Conservation (phyloP, 2,797 vertebrate genomes). For the Pseudotriccus pelzelni region DNA sequence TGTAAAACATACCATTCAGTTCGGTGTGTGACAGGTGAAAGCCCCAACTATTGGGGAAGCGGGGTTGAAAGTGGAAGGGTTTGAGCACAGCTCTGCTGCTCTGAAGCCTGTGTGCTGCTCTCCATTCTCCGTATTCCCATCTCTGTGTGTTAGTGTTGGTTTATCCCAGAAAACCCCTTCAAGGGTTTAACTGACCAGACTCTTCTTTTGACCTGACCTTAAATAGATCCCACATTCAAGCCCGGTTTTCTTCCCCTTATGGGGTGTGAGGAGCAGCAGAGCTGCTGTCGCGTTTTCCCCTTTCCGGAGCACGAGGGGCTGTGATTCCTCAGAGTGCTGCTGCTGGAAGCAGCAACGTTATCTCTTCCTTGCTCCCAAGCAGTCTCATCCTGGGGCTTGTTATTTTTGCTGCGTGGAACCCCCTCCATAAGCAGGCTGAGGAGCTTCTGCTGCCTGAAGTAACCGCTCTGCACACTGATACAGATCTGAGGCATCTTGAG, state of each 20-base stretch:
- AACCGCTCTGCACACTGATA: background rate
- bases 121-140: accelerated
- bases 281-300: background rate
- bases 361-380: background rate
- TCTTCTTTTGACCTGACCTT: background rate
- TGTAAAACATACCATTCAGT: background rate
- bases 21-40: background rate
- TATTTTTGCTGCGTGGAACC: background rate
- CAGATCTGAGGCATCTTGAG: background rate
- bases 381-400: background rate
- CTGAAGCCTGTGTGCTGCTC: background rate
- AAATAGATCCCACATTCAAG: background rate
- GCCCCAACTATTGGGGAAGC: background rate
- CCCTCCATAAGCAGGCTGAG: background rate
- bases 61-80: background rate
- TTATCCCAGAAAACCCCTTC: background rate
- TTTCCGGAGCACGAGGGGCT: background rate
- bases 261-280: background rate
- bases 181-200: background rate
- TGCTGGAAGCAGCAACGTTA: background rate
- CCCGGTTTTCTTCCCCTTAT: background rate
- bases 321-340: background rate
- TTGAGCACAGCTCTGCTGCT: background rate
- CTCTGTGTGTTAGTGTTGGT: background rate
- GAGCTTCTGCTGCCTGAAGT: background rate